Base-by-base conservation (phyloP, 2,113 vertebrate genomes). In the Triplophysa siluroides region DNA sequence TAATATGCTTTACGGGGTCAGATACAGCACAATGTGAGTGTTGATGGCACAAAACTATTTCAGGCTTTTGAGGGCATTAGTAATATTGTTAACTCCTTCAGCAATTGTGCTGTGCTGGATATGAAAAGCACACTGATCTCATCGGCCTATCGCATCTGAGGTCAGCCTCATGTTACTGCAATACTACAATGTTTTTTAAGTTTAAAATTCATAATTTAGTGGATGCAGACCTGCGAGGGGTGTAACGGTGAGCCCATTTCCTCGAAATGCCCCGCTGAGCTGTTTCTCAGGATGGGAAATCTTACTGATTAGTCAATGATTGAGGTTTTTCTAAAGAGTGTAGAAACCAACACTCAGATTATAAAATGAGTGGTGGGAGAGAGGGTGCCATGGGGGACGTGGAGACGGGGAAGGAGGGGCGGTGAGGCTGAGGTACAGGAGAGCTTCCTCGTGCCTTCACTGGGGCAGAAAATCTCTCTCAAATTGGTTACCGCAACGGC, bases 381-480 rank as follows among this genome's bases (percentile, higher is more conserved):
- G 43, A 60, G 78, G 74, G 65, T 21, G 21, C 67, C 75, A 77
- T 74, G 47, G 72, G 47, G 68, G 41, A 61, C 3, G 78, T 52
- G 65, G 8, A 50, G 41, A 56, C 16, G 13, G 72, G 21, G 26
- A 26, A 29, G 21, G 71, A 68, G 52, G 69, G 60, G 79, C 6
- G 66, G 64, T 41, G 61, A 71, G 58, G 68, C 67, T 13, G 67
- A 33, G 62, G 61, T 63, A 63, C 88, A 86, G 85, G 52, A 85
- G 76, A 87, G 84, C 87, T 91, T 93, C 91, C 93, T 93, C 93
- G 91, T 94, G 92, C 93, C 87, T 93, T 87, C 88, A 90, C 83
- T 88, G 87, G 84, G 92, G 91, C 92, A 89, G 93, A 95, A 95
- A 95, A 94, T 93, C 91, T 91, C 89, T 84, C 86, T 81, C 87